Conservation (phyloP, 37 sponge, comb jelly and placozoan genomes). For the Aphrocallistes beatrix region DNA sequence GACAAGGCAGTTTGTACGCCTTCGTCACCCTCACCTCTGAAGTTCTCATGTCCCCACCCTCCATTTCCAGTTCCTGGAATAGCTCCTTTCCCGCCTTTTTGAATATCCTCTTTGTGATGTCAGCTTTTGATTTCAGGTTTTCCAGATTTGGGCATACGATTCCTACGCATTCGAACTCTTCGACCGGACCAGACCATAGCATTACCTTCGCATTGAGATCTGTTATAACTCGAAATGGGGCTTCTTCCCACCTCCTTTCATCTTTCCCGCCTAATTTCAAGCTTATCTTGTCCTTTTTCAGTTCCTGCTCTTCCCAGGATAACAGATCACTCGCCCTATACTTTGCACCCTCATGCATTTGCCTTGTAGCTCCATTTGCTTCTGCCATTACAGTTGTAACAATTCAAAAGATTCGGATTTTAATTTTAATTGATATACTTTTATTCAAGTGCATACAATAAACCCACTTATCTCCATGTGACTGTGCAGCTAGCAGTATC, state of each 20-base stretch:
- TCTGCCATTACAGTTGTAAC: no score
- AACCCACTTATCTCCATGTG: background rate
- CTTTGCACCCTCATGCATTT: background rate
- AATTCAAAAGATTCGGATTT: no score
- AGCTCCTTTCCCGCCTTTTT: background rate
- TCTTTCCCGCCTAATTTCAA: background rate
- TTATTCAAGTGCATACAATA: no score
- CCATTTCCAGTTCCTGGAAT: background rate
- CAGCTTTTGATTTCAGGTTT: background rate
- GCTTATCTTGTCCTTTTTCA: background rate
- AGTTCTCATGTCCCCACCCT: background rate
- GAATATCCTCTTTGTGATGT: background rate
- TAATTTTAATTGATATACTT: no score
- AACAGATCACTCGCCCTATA: background rate
- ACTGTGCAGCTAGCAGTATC: background rate
- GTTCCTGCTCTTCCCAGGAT: background rate
- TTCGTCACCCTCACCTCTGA: background rate
- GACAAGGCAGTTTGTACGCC: conserved; percentile 18
- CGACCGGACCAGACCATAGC: background rate
- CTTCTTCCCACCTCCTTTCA: background rate
- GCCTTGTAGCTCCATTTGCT: background rate
- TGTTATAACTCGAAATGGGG: background rate
- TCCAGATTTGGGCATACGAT: background rate
- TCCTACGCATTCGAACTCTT: background rate
- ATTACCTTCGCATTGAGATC: background rate